Evolutionary conservation across 2,888 invertebrate genomes (phyloP), one percentile per base, ranked within the genome.

Genomic region (Cryptus armator): DNA sequence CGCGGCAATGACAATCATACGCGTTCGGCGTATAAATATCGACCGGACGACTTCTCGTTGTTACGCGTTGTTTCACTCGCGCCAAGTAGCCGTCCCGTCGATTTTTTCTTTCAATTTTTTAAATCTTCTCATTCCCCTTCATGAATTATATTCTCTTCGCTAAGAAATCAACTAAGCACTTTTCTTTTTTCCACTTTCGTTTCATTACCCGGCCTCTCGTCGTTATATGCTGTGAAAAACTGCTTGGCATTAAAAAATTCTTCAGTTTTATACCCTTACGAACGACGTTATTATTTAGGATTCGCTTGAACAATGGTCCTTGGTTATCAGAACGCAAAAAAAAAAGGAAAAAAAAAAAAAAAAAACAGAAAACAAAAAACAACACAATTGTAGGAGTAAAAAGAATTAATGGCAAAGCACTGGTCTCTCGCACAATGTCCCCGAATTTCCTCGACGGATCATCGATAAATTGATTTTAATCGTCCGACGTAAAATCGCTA

Each of bases 211-310:
- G 10, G 10, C 32, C 44, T 10, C 29, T 43, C 62, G 51, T 83
- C 78, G 62, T 37, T 75, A 80, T 87, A 86, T 86, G 86, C 83
- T 86, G 87, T 88, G 88, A 88, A 89, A 89, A 91, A 89, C 75
- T 88, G 89, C 78, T 85, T 74, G 86, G 87, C 87, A 85, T 89
- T 89, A 88, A 89, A 90, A 88, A 89, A 80, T 84, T 83, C 81
- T 86, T 67, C 72, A 80, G 43, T 78, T 62, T 68, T 43, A 37
- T 56, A 75, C 78, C 32, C 66, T 71, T 78, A 78, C 9, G 71
- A 75, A 43, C 77, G 72, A 83, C 56, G 48, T 78, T 74, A 83
- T 77, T 81, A 62, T 72, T 76, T 56, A 75, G 64, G 66, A 70
- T 70, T 48, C 48, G 32, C 14, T 46, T 32, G 9, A 74, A 78